Base-by-base conservation (phyloP, 2,113 vertebrate genomes). In the Chaetura pelagica region DNA sequence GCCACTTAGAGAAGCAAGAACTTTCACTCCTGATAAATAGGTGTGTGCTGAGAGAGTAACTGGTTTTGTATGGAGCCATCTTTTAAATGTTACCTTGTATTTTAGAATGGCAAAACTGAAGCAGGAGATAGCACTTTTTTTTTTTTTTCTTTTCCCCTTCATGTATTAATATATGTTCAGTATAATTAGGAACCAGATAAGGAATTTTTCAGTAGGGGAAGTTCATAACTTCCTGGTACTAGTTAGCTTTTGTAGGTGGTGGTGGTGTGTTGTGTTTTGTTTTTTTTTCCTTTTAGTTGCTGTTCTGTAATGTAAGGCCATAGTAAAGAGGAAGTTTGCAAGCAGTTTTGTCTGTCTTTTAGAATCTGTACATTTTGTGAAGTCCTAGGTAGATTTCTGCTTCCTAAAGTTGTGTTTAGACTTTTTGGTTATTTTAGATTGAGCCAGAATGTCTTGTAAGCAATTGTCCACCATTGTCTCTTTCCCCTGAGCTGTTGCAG, bases 211-310 rank as follows among this genome's bases (percentile, higher is more conserved):
- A 73, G 48, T 13, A 62, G 89, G 85, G 93, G 95, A 96, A 97
- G 88, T 97, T 96, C 63, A 57, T 87, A 93, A 93, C 96, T 97
- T 97, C 96, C 96, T 96, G 97, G 96, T 97, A 94, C 90, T 90
- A 35, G 67, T 32, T 67, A 46, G 85, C 59, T 90, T 91, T 90
- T 89, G 40, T 91, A 83, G 38, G 35, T 40, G 19, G 38, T 40
- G 19, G 38, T 32, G 34, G 23, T 38, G 20, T 14, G 13, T 26
- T 14, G 11, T 24, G 18, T 40, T 24, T 32, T 66, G 57, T 63
- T 75, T 74, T 57, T 44, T 51, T 76, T 77, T 46, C 29, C 19
- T 87, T 78, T 49, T 81, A 54, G 80, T 90, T 88, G 69, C 84
- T 46, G 42, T 94, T 96, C 75, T 96, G 57, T 67, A 95, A 32